Percentiles rank a stretch among this genome's conserved stretches.
These are phyloP conservation scores for Myrmophylax atrothorax DNA, from an alignment of 2,113 vertebrate species.

Conservation along the genomic window DNA sequence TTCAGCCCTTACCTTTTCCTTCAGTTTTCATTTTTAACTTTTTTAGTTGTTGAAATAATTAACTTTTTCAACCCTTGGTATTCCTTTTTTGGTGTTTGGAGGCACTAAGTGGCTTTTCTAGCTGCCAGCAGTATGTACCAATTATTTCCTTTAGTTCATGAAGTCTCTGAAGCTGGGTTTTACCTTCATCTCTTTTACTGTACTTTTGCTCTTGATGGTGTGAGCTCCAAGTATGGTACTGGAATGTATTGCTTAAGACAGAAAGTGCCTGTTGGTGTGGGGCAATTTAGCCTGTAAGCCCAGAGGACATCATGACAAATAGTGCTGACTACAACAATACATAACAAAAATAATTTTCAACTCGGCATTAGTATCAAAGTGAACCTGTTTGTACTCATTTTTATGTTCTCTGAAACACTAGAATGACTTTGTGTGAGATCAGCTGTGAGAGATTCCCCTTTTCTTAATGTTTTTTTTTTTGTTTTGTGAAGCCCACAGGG, in stretches of 20 bases:
- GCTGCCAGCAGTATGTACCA: not conserved
- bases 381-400: not conserved
- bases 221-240: not conserved
- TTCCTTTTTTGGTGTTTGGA: not conserved
- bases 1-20: not conserved
- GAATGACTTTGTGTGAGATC: not conserved
- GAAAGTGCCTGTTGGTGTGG: not conserved
- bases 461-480: not conserved
- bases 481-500: not conserved
- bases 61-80: not conserved
- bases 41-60: not conserved
- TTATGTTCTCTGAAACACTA: not conserved
- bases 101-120: not conserved
- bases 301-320: slow-evolving; percentile 6
- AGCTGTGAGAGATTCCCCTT: not conserved
- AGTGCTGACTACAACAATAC: slow-evolving; percentile 10
- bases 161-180: slow-evolving; percentile 12
- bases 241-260: not conserved
- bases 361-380: not conserved
- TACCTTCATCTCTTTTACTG: not conserved
- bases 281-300: not conserved
- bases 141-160: not conserved
- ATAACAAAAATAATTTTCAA: not conserved
- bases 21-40: not conserved
- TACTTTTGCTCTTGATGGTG: not conserved